These are phyloP conservation scores for Homarus gammarus DNA, from an alignment of 2,888 invertebrate species.

Conservation along the genomic window DNA sequence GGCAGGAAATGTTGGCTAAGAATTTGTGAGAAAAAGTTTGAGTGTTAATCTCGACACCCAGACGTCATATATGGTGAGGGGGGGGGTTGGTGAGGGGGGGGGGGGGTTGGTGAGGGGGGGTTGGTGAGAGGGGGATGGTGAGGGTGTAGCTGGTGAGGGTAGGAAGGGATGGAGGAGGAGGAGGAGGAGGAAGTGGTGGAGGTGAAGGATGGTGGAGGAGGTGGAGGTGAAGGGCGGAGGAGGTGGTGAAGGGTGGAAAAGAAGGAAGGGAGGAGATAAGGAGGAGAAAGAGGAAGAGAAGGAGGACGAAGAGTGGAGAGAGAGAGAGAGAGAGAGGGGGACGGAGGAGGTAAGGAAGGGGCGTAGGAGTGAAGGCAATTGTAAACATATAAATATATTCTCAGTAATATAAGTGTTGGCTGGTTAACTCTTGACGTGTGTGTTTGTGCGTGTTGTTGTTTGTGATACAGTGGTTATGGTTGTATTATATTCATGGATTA, in stretches of 20 bases:
- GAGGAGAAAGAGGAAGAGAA: neutral
- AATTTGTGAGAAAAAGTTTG: conserved; percentile 9
- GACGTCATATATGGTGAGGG: neutral
- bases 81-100: neutral
- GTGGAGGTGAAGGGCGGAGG: too few species aligned
- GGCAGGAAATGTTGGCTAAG: neutral
- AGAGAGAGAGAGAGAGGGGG: neutral
- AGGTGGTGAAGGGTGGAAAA: too few species aligned
- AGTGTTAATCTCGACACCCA: conserved; percentile 4
- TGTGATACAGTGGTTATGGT: too few species aligned
- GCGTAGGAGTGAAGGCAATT: neutral
- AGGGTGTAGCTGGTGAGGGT: neutral
- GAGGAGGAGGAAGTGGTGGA: neutral
- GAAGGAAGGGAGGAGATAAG: neutral
- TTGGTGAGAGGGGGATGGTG: neutral
- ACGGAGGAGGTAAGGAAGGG: neutral
- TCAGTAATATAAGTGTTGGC: too few species aligned
- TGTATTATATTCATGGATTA: too few species aligned
- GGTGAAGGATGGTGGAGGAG: neutral
- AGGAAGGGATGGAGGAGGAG: neutral
- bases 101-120: neutral
- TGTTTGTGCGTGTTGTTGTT: too few species aligned
- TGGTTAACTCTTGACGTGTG: too few species aligned
- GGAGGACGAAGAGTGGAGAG: neutral
- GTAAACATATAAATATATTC: too few species aligned